These are phyloP conservation scores for Macroteleia sp. DNA, from an alignment of 2,888 invertebrate genomes.

Conservation along the genomic window DNA sequence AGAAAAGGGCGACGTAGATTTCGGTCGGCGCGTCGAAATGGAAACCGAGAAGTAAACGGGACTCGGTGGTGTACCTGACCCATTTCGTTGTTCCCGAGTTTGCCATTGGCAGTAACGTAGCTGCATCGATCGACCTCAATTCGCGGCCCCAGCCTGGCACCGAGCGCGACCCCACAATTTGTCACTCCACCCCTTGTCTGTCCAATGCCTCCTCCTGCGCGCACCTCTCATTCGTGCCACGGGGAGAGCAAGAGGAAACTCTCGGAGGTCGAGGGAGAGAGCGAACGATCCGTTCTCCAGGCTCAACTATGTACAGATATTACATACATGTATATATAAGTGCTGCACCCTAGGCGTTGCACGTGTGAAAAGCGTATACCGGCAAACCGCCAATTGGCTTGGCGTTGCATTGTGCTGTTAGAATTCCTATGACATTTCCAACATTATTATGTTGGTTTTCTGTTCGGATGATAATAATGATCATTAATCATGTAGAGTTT, in stretches of 20 bases:
- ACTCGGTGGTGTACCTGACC: slow-evolving; percentile 78
- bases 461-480: slow-evolving; percentile 1
- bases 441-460: slow-evolving; percentile 25
- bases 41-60: slow-evolving; percentile 60
- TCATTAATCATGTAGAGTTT: slow-evolving; percentile 31
- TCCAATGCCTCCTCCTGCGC: slow-evolving; percentile 61
- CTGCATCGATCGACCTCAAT: slow-evolving; percentile 84
- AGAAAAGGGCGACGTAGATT: slow-evolving; percentile 26
- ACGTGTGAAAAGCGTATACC: slow-evolving; percentile 53
- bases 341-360: slow-evolving; percentile 35
- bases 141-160: slow-evolving; percentile 76
- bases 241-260: slow-evolving; percentile 7
- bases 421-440: slow-evolving; percentile 54
- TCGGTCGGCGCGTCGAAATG: slow-evolving; percentile 50
- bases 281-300: slow-evolving; percentile 29
- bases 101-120: slow-evolving; percentile 75
- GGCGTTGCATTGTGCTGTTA: slow-evolving; percentile 39
- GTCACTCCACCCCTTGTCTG: slow-evolving; percentile 71
- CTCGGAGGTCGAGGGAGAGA: slow-evolving; percentile 13
- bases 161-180: slow-evolving; percentile 70
- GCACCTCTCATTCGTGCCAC: slow-evolving; percentile 23
- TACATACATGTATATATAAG: slow-evolving; percentile 2
- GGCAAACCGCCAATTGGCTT: slow-evolving; percentile 57
- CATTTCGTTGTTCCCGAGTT: slow-evolving; percentile 75
- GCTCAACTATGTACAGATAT: slow-evolving; percentile 38